phyloP scores from a whole-genome alignment of 2,797 vertebrate genomes.

The Novumbra hubbsi region DNA sequence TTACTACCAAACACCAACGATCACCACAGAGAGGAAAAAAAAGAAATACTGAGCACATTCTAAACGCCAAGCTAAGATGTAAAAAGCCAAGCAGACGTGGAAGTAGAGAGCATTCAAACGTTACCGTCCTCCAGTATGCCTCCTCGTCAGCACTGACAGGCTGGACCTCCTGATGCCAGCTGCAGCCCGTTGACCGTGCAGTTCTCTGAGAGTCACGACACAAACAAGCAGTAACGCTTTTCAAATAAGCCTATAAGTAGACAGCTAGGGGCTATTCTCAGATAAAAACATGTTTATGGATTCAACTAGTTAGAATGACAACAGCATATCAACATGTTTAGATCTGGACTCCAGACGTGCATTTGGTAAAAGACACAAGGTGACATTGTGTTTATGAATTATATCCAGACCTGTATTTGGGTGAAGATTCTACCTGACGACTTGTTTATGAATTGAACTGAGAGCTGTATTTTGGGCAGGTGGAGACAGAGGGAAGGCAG shows the following conservation, averaged over 20 bases:
- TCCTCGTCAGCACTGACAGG: not conserved
- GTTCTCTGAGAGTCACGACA: conserved; percentile 27
- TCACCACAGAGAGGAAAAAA: not conserved
- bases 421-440: not conserved
- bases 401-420: not conserved
- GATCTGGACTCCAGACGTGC: not conserved
- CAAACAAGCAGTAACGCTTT: conserved; percentile 28
- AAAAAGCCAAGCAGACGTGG: not conserved
- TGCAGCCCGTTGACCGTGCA: conserved; percentile 23
- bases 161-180: conserved; percentile 5
- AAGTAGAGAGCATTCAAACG: not conserved
- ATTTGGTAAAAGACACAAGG: not conserved
- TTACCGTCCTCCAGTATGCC: not conserved
- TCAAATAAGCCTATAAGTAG: conserved; percentile 38
- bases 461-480: conserved; percentile 3
- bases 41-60: not conserved
- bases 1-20: not conserved
- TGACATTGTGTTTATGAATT: not conserved
- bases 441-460: conserved; percentile 1
- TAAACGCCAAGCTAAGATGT: not conserved
- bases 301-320: conserved; percentile 48
- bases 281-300: conserved; percentile 10
- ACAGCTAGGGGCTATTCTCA: conserved; percentile 31
- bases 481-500: not conserved
- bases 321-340: conserved; percentile 29